Base-by-base conservation (phyloP, 2,113 vertebrate genomes). In the Chamaetylas fuelleborni region DNA sequence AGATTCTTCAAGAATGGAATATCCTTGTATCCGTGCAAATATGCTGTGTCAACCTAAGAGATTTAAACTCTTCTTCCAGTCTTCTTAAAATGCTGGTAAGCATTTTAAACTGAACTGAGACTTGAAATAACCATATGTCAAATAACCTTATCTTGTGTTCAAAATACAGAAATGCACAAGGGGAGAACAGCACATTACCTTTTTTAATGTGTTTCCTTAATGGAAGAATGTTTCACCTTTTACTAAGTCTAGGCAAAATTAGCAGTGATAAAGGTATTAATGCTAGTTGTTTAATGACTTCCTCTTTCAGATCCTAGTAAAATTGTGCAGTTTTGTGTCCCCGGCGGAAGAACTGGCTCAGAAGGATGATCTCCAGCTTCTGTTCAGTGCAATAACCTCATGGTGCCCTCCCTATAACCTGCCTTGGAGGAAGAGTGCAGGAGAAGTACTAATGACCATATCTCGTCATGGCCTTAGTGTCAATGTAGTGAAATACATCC, bases 341-440 rank as follows among this genome's bases (percentile, higher is more conserved):
- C 99, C 99, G 8, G 99, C 99, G 0, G 99, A 99, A 97, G 99
- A 99, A 87, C 98, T 99, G 96, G 99, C 99, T 58, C 99, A 99
- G 51, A 99, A 99, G 87, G 99, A 99, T 65, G 99, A 99, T 96
- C 99, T 99, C 28, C 99, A 99, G 98, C 99, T 99, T 88, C 97
- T 99, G 8, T 99, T 99, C 98, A 99, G 99, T 96, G 99, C 99
- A 98, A 99, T 99, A 98, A 99, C 99, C 45, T 99, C 99, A 61
- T 99, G 99, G 99, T 99, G 99, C 91, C 99, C 99, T 48, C 99
- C 99, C 47, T 99, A 99, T 96, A 99, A 99, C 94, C 98, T 99
- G 95, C 99, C 99, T 73, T 99, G 99, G 99, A 98, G 99, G 96
- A 99, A 99, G 97, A 99, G 99, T 57, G 99, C 99, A 1, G 99